Base-by-base conservation (phyloP, 2,888 invertebrate genomes). In the Conus canariensis region DNA sequence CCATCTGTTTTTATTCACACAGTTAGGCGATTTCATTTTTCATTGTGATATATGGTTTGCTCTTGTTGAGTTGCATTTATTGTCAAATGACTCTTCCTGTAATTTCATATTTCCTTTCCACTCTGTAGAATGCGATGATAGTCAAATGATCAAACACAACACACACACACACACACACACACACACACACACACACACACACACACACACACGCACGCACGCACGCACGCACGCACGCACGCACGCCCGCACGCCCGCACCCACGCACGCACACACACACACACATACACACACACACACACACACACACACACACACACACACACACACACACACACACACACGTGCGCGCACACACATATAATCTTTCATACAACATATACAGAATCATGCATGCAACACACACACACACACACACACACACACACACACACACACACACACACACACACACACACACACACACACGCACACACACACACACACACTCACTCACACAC, bases 391-490 rank as follows among this genome's bases (percentile, higher is more conserved):
- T n/a, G n/a, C n/a, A n/a, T n/a, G n/a, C n/a, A n/a, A n/a, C n/a
- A n/a, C n/a, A n/a, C n/a, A n/a, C n/a, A n/a, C n/a, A 59, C 59
- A 77, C n/a, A 77, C 59, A 90, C 22, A 90, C 59, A 86, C 22
- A 89, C 45, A 45, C 25, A 85, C 83, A 59, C 67, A 82, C 67
- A 88, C 77, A 60, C 85, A 89, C 58, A 85, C 64, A 89, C 70
- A 85, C 58, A 85, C 85, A 74, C 89, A 74, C 86, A 58, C 25
- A 86, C 90, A 85, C n/a, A 67, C 64, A 60, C 64, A 67, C 90
- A 58, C 59, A 58, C 70, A 19, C 59, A 58, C 86, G 58, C 25
- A 77, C 85, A 77, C 77, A 85, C 70, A 56, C 25, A 70, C 85
- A 67, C 77, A 59, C 74, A 86, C 58, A 85, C 85, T 5, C 59